Percentiles rank a stretch among this genome's conserved stretches.
Conservation (phyloP, 2,797 vertebrate species). For the Poeciliopsis infans region DNA sequence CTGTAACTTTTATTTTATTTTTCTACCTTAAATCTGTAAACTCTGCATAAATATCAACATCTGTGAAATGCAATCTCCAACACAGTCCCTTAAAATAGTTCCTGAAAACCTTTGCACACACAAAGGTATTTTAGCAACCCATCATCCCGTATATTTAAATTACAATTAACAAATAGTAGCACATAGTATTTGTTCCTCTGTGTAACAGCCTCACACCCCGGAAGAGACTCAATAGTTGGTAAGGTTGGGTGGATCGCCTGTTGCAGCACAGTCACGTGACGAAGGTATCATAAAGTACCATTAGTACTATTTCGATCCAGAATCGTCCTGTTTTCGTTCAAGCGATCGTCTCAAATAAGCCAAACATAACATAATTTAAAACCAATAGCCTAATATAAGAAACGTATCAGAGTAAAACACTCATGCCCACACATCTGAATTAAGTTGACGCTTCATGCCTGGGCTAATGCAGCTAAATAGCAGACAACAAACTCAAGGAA, state of each 20-base stretch:
- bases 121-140: neutral
- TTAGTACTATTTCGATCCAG: neutral
- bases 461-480: constrained; percentile 25
- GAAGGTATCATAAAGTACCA: constrained; percentile 10
- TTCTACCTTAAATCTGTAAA: neutral
- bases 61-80: neutral
- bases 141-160: neutral
- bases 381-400: neutral
- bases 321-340: neutral
- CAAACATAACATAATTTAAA: fast-evolving
- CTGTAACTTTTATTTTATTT: neutral
- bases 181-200: neutral
- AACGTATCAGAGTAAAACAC: constrained; percentile 8
- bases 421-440: constrained; percentile 8
- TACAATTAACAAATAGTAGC: neutral
- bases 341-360: fast-evolving
- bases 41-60: neutral
- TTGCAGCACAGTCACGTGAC: constrained; percentile 56
- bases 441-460: constrained; percentile 27
- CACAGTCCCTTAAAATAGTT: neutral
- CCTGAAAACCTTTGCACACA: neutral
- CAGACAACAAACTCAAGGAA: neutral
- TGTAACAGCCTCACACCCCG: neutral
- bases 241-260: constrained; percentile 42
- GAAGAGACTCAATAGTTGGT: constrained; percentile 10